These are phyloP conservation scores for Zoanthus gigantus DNA, from an alignment of 92 coral and sea anemone genomes.

Conservation along the genomic window DNA sequence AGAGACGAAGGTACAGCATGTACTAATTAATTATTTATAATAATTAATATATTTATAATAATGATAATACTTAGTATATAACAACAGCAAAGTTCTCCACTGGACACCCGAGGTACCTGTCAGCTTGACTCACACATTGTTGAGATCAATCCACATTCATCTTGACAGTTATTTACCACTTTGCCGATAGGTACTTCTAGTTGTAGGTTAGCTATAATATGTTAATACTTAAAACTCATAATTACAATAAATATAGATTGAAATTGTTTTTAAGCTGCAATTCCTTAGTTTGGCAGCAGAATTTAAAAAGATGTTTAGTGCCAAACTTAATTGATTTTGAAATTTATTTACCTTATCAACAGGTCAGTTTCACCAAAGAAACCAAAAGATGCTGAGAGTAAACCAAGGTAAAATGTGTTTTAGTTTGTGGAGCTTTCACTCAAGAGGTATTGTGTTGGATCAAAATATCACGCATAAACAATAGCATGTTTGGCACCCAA, in stretches of 20 bases:
- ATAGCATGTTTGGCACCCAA: too few relatives aligned
- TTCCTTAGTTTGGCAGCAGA: too few relatives aligned
- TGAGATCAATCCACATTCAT: too few relatives aligned
- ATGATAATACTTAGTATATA: not conserved
- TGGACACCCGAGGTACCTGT: too few relatives aligned
- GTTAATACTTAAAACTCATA: not conserved
- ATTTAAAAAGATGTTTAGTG: not conserved
- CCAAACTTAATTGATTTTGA: not conserved
- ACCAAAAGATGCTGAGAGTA: conserved; percentile 72
- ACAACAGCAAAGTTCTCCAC: too few relatives aligned
- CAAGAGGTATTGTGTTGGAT: not conserved
- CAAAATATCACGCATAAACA: too few relatives aligned
- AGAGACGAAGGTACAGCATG: conserved; percentile 61
- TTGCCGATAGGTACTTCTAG: too few relatives aligned
- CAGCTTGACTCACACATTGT: too few relatives aligned
- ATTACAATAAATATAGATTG: too few relatives aligned
- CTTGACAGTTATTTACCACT: too few relatives aligned
- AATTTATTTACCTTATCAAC: not conserved
- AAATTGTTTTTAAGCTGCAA: too few relatives aligned
- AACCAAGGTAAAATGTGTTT: conserved; percentile 48
- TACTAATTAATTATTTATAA: too few relatives aligned
- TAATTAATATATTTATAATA: not conserved
- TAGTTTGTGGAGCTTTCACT: not conserved
- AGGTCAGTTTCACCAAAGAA: conserved; percentile 90
- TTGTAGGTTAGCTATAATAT: not conserved